Evolutionary conservation across 2,888 invertebrate species (phyloP), one percentile per base, ranked within the genome.

Genomic region (Anthoptus insignis): DNA sequence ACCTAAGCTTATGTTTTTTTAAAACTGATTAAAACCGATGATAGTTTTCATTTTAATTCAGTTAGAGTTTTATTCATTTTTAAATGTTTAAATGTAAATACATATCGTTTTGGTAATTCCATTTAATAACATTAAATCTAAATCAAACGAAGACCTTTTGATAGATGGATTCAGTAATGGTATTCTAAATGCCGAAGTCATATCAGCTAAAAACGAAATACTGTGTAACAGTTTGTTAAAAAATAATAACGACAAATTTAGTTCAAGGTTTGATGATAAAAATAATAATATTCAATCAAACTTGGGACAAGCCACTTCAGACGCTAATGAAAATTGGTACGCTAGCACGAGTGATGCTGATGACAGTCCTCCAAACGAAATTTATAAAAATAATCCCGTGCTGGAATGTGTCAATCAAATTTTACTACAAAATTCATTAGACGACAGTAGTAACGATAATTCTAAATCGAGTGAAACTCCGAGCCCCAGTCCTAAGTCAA

Each of bases 381-480:
- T 96, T 73, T 96, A 96, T 73, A 95, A 96, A 82, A 97, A 97
- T 73, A 97, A 97, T 87, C 97, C 97, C 1, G 97, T 97, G 7
- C 86, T 97, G 56, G 97, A 97, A 84, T 97, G 97, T 80, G 97
- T 97, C 71, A 97, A 97, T 89, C 97, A 97, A 87, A 97, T 97
- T 75, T 88, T 97, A 39, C 86, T 97, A 29, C 96, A 97, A 75
- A 97, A 97, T 81, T 95, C 95, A 19, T 91, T 95, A 82, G 95
- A 95, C 69, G 95, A 93, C 66, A 94, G 93, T 73, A 92, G 91
- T 68, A 91, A 91, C 73, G 93, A 93, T 69, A 90, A 88, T 73
- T 91, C 92, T 8, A 90, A 91, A 74, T 90, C 89, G 42, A 92
- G 93, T 72, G 91, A 93, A 80, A 76, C 90, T 50, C 90, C 91